Evolutionary conservation across 2,113 vertebrate species (phyloP).

Genomic region (Platysteira castanea): DNA sequence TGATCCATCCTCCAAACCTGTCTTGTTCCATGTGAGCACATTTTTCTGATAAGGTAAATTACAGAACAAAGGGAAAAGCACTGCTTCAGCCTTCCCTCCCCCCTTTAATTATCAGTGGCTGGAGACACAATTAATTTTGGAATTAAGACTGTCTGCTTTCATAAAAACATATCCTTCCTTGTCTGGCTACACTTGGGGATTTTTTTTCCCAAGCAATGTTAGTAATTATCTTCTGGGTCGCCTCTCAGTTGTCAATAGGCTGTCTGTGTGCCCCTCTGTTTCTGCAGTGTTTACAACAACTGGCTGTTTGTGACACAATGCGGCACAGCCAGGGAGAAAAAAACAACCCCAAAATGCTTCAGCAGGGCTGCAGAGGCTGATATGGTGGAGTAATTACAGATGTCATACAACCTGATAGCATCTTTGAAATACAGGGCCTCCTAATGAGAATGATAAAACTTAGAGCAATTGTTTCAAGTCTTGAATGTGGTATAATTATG

Average conservation of each 20-base stretch:
- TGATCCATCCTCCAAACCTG: background rate
- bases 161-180: slow-evolving; percentile 34
- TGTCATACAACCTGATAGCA: background rate
- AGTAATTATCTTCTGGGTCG: slow-evolving; percentile 26
- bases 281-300: slow-evolving; percentile 26
- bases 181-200: background rate
- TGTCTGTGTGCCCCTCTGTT: background rate
- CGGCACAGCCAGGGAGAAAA: background rate
- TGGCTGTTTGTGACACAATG: slow-evolving; percentile 17
- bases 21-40: background rate
- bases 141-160: slow-evolving; percentile 44
- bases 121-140: slow-evolving; percentile 42
- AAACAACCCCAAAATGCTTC: background rate
- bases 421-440: background rate
- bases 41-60: slow-evolving; percentile 46
- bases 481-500: background rate
- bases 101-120: slow-evolving; percentile 20
- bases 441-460: slow-evolving; percentile 15
- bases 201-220: background rate
- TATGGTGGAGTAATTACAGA: slow-evolving; percentile 12
- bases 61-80: slow-evolving; percentile 1
- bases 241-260: slow-evolving; percentile 24
- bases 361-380: background rate
- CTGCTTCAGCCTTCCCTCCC: background rate
- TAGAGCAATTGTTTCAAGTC: background rate